A percentile compares a stretch with the other conserved stretches of the same genome.
These are phyloP conservation scores for Dermatophagoides farinae DNA, from an alignment of 1,140 invertebrate species.

Conservation along the genomic window DNA sequence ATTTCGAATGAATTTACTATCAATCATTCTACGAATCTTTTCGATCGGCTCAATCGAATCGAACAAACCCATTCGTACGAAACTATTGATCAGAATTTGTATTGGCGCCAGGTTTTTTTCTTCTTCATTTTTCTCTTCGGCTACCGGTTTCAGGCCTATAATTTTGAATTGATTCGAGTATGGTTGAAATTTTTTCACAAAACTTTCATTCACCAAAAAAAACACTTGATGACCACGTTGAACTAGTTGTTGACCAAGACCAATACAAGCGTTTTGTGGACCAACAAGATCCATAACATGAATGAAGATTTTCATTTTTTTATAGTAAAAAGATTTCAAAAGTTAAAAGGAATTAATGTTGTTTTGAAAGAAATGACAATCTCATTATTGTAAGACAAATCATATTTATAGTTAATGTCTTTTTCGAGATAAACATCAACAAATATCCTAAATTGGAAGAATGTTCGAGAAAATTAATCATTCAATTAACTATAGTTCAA, in stretches of 20 bases:
- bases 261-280: conserved; percentile 10
- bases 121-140: neutral
- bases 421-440: neutral
- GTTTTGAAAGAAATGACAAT: too few species aligned
- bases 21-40: neutral
- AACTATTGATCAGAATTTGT: neutral
- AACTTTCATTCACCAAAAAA: conserved; percentile 5
- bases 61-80: neutral
- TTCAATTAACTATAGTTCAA: too few species aligned
- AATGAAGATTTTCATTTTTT: conserved; percentile 3
- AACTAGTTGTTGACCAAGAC: neutral
- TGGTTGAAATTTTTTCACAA: neutral
- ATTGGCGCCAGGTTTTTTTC: neutral
- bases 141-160: neutral
- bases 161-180: neutral
- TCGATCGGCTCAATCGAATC: neutral
- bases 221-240: neutral
- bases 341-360: neutral
- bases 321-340: neutral
- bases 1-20: neutral
- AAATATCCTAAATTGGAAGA: too few species aligned
- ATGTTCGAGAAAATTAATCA: too few species aligned
- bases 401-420: neutral
- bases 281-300: conserved; percentile 5
- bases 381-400: too few species aligned